Conservation (phyloP, 2,888 invertebrate genomes). For the Boloria selene region DNA sequence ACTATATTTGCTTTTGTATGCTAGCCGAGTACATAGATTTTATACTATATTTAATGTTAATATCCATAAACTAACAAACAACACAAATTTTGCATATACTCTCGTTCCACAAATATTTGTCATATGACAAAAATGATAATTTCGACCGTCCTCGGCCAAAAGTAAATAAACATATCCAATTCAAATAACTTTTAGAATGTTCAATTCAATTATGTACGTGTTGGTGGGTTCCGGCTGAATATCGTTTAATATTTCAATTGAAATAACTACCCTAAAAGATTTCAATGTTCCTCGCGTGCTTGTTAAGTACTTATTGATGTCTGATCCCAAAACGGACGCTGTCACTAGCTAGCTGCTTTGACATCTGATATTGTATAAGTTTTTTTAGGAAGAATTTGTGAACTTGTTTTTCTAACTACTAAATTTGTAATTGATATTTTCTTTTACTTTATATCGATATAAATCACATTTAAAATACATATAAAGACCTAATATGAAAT, state of each 20-base stretch:
- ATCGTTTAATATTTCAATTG: slow-evolving; percentile 19
- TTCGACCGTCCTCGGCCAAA: slow-evolving; percentile 18
- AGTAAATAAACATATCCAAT: slow-evolving; percentile 22
- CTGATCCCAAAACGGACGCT: background rate
- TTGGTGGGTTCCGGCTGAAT: slow-evolving; percentile 3
- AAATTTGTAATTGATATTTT: no score
- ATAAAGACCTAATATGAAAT: no score
- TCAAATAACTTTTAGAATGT: slow-evolving; percentile 23
- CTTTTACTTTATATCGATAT: no score
- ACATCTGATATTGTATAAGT: no score
- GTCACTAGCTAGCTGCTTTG: no score
- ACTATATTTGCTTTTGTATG: no score
- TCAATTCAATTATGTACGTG: slow-evolving; percentile 19
- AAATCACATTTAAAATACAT: no score
- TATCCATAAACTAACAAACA: background rate
- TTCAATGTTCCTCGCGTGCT: slow-evolving; percentile 6
- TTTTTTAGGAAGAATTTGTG: no score
- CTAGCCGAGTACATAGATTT: background rate
- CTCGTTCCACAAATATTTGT: slow-evolving; percentile 10
- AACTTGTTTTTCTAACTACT: no score
- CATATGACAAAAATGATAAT: slow-evolving; percentile 22
- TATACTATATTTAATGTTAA: background rate
- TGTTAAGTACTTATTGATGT: background rate
- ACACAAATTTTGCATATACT: slow-evolving; percentile 2
- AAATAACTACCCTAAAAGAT: slow-evolving; percentile 17